A percentile compares a stretch with the other conserved stretches of the same genome.
phyloP scores from a whole-genome alignment of 92 coral and sea anemone species.

The Epizoanthus fatuus region DNA sequence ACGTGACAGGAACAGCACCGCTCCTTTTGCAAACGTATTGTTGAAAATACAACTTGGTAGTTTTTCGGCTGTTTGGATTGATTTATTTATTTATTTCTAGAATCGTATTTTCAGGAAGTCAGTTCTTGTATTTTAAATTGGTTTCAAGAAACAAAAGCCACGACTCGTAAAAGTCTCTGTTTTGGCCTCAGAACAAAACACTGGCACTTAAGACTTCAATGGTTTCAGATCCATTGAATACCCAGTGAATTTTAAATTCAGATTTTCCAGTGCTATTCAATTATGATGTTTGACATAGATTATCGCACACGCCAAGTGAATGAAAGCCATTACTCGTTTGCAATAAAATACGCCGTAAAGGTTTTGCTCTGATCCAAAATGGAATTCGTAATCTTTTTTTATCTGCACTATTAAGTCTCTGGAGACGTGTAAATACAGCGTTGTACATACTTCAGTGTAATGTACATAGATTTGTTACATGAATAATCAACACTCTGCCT shows the following conservation, averaged over 20 bases:
- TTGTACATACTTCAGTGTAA: conserved; percentile 28
- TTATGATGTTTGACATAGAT: conserved; percentile 41
- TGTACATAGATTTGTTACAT: conserved; percentile 42
- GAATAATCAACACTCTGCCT: conserved; percentile 5
- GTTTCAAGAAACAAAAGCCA: not conserved
- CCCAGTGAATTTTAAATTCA: conserved; percentile 39
- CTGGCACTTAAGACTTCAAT: conserved; percentile 22
- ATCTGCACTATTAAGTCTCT: not conserved
- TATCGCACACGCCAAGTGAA: conserved; percentile 26
- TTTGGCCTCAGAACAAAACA: conserved; percentile 12
- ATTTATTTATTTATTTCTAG: not conserved
- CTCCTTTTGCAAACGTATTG: conserved; percentile 1
- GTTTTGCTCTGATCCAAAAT: conserved; percentile 35
- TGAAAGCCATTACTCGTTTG: conserved; percentile 5
- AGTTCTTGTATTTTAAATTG: not conserved
- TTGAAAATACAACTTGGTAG: not conserved
- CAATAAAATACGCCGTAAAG: conserved; percentile 17
- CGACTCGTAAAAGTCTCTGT: not conserved
- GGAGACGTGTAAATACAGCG: not conserved
- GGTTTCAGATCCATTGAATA: conserved; percentile 37
- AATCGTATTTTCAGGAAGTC: not conserved
- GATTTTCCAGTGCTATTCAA: conserved; percentile 44
- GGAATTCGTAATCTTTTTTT: conserved; percentile 10
- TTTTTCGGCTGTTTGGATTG: not conserved
- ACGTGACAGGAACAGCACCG: conserved; percentile 26